These are phyloP conservation scores for Oncorhynchus tshawytscha DNA, from an alignment of 2,113 vertebrate species.

Conservation along the genomic window DNA sequence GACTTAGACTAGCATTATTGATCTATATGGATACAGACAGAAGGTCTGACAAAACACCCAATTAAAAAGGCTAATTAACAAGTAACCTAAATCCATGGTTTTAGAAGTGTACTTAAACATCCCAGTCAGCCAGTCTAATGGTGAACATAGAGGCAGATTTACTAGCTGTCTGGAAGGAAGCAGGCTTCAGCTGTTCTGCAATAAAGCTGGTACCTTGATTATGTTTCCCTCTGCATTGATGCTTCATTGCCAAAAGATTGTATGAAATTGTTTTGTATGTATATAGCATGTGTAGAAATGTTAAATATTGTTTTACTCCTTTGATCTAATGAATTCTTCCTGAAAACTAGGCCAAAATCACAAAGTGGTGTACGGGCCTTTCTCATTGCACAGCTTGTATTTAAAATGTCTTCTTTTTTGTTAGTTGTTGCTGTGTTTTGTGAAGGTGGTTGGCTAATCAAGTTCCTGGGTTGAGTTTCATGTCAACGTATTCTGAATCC, in stretches of 20 bases:
- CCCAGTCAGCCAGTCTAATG: not conserved
- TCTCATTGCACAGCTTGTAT: too few relatives aligned
- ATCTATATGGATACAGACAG: not conserved
- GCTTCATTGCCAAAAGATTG: too few relatives aligned
- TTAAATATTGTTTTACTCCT: too few relatives aligned
- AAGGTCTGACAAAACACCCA: not conserved
- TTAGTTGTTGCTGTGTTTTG: not conserved
- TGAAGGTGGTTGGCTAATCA: not conserved
- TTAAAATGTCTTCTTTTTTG: not conserved
- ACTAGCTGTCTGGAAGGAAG: not conserved
- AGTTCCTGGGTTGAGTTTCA: not conserved
- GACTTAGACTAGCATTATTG: not conserved
- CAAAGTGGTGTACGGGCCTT: too few relatives aligned
- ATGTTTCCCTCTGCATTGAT: not conserved
- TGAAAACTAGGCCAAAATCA: too few relatives aligned
- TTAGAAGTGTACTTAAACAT: not conserved
- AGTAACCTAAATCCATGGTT: not conserved
- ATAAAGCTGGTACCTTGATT: not conserved
- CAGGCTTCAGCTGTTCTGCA: not conserved
- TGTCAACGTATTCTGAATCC: conserved; percentile 1
- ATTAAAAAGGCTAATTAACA: not conserved
- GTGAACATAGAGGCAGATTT: not conserved
- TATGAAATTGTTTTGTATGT: too few relatives aligned
- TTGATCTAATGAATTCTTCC: too few relatives aligned
- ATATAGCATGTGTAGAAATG: too few relatives aligned